phyloP scores from a whole-genome alignment of 92 coral and sea anemone genomes.

The Porites lobata region DNA sequence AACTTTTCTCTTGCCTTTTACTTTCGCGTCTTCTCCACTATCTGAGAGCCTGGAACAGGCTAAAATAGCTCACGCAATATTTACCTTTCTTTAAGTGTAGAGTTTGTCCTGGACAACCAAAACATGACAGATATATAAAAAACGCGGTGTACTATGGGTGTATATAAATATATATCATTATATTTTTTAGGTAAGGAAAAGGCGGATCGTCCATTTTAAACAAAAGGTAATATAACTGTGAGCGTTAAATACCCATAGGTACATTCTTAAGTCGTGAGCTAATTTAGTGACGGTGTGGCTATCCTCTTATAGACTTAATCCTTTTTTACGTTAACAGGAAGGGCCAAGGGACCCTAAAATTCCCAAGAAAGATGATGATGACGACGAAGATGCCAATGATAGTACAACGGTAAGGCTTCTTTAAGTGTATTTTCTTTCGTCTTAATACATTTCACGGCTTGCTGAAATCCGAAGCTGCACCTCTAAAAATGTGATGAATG shows the following conservation, averaged over 20 bases:
- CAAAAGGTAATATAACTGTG: conserved; percentile 26
- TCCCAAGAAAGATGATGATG: conserved; percentile 12
- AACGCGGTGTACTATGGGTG: conserved; percentile 26
- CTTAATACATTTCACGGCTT: conserved; percentile 10
- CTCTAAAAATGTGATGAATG: conserved; percentile 8
- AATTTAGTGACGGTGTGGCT: conserved; percentile 10
- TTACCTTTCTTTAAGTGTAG: conserved; percentile 5
- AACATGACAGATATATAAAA: conserved; percentile 19
- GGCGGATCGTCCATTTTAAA: not conserved
- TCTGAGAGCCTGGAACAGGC: too few relatives aligned
- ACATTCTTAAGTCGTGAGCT: conserved; percentile 29
- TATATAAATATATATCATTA: conserved; percentile 22
- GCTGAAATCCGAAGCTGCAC: conserved; percentile 18
- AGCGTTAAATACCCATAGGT: conserved; percentile 1
- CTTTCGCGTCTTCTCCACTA: too few relatives aligned
- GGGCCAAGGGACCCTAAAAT: conserved; percentile 31
- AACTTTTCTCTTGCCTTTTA: too few relatives aligned
- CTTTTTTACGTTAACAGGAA: conserved; percentile 23
- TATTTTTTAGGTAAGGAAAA: conserved; percentile 16
- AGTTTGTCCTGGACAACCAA: conserved; percentile 19
- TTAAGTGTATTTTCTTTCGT: not conserved
- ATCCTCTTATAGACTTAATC: not conserved
- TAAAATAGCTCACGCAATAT: not conserved
- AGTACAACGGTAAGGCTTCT: conserved; percentile 23
- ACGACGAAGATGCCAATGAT: conserved; percentile 25